Evolutionary conservation across 2,888 invertebrate species (phyloP), one percentile per base, ranked within the genome.

Genomic region (Acleris sparsana): DNA sequence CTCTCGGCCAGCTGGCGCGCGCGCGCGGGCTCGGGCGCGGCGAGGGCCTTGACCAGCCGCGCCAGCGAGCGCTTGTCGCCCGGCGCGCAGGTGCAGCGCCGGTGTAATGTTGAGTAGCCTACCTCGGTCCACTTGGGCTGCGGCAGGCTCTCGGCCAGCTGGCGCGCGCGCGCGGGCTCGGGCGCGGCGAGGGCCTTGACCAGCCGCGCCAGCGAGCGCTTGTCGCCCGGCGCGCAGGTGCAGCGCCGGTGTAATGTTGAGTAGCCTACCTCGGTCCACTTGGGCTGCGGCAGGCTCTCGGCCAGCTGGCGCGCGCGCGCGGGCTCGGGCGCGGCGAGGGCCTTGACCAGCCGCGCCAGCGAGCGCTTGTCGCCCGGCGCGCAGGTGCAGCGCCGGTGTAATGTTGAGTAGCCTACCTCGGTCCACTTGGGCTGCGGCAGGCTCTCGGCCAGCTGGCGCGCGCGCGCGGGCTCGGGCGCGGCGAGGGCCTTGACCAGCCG

Each of bases 401-500:
- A n/a, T n/a, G n/a, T n/a, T n/a, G n/a, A n/a, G n/a, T n/a, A n/a
- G 48, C 2, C 66, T 18, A 88, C 89, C 84, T 88, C 88, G 0
- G 83, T 70, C 6, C 82, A 76, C 16, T 87, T 80, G 3, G 91
- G 71, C 1, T 87, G 87, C 53, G 92, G 91, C 71, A 92, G 73
- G 0, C 72, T 69, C 5, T 72, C 72, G 1, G 90, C 90, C 17
- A 97, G 92, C 67, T 94, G 91, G 71, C 96, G 93, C 0, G 99
- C 99, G 74, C 96, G 95, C 6, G 90, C 88, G 4, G 96, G 95
- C 87, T 98, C 96, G 76, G 96, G 96, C 85, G 95, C 94, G 0
- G 96, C 95, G 81, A 98, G 97, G 1, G 98, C 97, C 70, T 97
- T 95, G 6, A 99, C 97, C n/a, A 99, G 93, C 71, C 98, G 96